These are phyloP conservation scores for Limnephilus auricula DNA, from an alignment of 2,888 invertebrate genomes.

Conservation along the genomic window DNA sequence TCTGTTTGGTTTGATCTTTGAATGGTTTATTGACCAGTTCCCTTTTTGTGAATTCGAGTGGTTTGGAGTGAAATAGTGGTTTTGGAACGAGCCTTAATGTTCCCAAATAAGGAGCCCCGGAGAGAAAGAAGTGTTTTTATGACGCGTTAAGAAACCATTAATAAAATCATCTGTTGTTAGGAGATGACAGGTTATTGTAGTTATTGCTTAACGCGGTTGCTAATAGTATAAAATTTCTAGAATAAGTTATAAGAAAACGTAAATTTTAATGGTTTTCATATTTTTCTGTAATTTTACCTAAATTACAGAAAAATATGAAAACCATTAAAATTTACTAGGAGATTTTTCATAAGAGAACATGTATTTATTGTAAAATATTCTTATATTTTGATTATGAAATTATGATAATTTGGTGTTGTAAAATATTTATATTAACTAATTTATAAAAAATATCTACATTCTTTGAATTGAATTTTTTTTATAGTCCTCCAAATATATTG, in stretches of 20 bases:
- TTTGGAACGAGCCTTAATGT: constrained; percentile 8
- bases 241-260: too few relatives aligned
- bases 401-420: not conserved
- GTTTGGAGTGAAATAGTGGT: constrained; percentile 19
- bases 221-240: not conserved
- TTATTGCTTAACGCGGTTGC: not conserved
- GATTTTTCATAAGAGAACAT: not conserved
- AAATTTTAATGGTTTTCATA: not conserved
- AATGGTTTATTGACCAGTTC: not conserved
- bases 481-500: not conserved
- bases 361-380: not conserved
- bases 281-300: not conserved
- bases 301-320: too few relatives aligned
- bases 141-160: constrained; percentile 45
- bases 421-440: not conserved
- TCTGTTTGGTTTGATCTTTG: not conserved
- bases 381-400: not conserved
- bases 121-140: constrained; percentile 54
- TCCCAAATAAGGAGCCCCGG: constrained; percentile 20
- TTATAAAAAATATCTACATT: not conserved
- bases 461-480: not conserved
- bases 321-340: not conserved
- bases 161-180: not conserved
- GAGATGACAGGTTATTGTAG: not conserved
- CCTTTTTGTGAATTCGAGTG: not conserved